Base-by-base conservation (phyloP, 2,888 invertebrate species). In the Sclerodermus sp. region DNA sequence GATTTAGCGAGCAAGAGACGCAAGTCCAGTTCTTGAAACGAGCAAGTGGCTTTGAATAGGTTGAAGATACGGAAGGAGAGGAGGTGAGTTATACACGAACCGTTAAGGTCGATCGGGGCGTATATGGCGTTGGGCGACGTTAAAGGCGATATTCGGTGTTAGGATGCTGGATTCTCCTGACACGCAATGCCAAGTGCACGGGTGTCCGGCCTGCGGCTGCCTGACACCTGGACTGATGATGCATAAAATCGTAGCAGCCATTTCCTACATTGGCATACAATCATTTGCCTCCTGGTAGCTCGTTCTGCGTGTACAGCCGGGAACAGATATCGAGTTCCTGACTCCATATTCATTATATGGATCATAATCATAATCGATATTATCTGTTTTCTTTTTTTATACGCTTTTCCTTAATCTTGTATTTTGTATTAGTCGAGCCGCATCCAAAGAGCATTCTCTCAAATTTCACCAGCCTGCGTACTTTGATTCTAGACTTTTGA, bases 231-330 rank as follows among this genome's bases (percentile, higher is more conserved):
- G 68, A 52, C 62, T 62, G 58, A 68, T 69, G 76, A 76, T 76
- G 71, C 73, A 74, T 74, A 66, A 55, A 53, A 56, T 67, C 68
- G 64, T 64, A 69, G 53, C 52, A 55, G 62, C 66, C 58, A 66
- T 68, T 76, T 76, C 75, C 74, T 74, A 66, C 66, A 67, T 71
- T 65, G 53, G 64, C 67, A 64, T 70, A 68, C n/a, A n/a, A n/a
- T 72, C 71, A 67, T 73, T 73, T 70, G 68, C 69, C 68, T 68
- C 68, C 67, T 59, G 55, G 58, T 51, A 52, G 38, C 36, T 47
- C 30, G 31, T 39, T 5, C 23, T n/a, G 23, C 23, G 23, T 23
- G 8, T 23, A 23, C 23, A n/a, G n/a, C n/a, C n/a, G n/a, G n/a
- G n/a, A n/a, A n/a, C n/a, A n/a, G n/a, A n/a, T n/a, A n/a, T n/a